These are phyloP conservation scores for Cydia strobilella DNA, from an alignment of 1,140 invertebrate species.

Conservation along the genomic window DNA sequence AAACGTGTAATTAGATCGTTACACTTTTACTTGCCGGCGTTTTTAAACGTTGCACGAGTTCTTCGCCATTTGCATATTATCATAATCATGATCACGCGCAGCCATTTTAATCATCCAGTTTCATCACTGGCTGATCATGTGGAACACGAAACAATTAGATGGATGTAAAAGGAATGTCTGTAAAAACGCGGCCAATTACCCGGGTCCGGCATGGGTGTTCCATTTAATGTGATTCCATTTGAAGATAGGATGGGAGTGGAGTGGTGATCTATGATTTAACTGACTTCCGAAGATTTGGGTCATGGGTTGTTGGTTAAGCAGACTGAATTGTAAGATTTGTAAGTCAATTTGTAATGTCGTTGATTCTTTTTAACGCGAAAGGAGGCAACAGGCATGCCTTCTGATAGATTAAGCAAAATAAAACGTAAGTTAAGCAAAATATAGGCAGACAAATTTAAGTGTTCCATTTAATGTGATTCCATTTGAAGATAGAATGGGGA, in stretches of 20 bases:
- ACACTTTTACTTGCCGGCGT: conserved; percentile 59
- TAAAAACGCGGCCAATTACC: conserved; percentile 17
- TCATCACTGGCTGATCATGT: conserved; percentile 34
- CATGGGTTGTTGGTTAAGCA: neutral
- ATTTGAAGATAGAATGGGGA: neutral
- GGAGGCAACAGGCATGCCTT: neutral
- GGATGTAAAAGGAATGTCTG: conserved; percentile 8
- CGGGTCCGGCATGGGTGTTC: conserved; percentile 14
- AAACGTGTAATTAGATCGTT: conserved; percentile 53
- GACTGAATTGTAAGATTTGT: neutral
- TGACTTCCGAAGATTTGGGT: neutral
- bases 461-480: conserved; percentile 23
- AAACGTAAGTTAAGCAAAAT: neutral
- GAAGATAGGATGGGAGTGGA: neutral
- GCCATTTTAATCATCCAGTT: conserved; percentile 34
- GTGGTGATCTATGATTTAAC: conserved; percentile 11
- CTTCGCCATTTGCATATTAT: conserved; percentile 57
- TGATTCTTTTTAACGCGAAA: neutral
- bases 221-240: conserved; percentile 19
- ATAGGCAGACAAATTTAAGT: neutral
- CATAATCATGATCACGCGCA: conserved; percentile 39
- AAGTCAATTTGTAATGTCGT: neutral
- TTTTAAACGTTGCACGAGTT: conserved; percentile 43
- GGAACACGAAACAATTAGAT: conserved; percentile 25
- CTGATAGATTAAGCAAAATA: neutral